Base-by-base conservation (phyloP, 2,113 vertebrate genomes). In the Halcyon malimbica region DNA sequence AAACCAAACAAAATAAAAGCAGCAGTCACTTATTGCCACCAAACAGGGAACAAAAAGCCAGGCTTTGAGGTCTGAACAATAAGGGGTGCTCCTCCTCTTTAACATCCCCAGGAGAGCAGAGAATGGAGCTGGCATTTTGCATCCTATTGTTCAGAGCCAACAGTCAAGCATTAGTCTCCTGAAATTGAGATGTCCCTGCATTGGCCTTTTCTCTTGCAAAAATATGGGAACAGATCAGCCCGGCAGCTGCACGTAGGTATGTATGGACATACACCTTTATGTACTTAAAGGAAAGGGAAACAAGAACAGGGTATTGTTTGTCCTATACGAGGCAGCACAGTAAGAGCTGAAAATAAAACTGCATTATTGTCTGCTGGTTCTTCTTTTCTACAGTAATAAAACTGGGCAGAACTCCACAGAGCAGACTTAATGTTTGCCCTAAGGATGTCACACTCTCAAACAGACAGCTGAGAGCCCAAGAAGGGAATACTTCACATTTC, bases 211-310 rank as follows among this genome's bases (percentile, higher is more conserved):
- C 26, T 41, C 54, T 42, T 78, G 62, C 10, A 54, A 51, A 63
- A 21, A 46, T 33, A 46, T 29, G 21, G 33, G 33, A 53, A 9
- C 17, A 26, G 26, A 33, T 42, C 46, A 26, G 29, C 17, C 10
- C 21, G 65, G 56, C 75, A 74, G 39, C 42, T 19, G 12, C 33
- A 9, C 35, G 13, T 3, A 56, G 53, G 33, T 42, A 6, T 10
- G 26, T 54, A 74, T 1, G 3, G 39, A 11, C 39, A 41, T 14
- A 14, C 4, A 48, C 0, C 1, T 44, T 24, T 59, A 13, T 13
- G 31, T 63, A 25, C 50, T 59, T 71, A 37, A 54, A 57, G 51
- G 31, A 62, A 67, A 62, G 11, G 59, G n/a, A 24, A 39, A 42
- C 56, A 67, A 46, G 33, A 56, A 12, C 3, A 7, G n/a, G 10